phyloP scores from a whole-genome alignment of 2,888 invertebrate genomes.

The Papilio demoleus region DNA sequence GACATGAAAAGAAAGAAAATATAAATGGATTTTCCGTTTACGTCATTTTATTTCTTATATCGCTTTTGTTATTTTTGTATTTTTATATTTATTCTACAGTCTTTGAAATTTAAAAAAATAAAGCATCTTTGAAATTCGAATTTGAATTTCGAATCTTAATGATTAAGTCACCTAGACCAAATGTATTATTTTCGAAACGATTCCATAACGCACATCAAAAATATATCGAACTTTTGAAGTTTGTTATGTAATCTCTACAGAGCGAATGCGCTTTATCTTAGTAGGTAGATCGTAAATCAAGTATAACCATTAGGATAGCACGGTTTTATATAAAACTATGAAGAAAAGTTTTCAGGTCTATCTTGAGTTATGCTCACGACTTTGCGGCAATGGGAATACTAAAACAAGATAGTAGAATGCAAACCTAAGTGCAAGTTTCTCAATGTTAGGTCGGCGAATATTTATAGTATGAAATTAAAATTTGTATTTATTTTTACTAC shows the following conservation, averaged over 20 bases:
- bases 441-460: conserved; percentile 1
- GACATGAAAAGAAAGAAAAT: conserved; percentile 3
- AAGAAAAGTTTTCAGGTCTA: conserved; percentile 26
- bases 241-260: no score
- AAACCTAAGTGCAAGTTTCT: conserved; percentile 16
- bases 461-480: no score
- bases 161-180: no score
- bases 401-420: conserved; percentile 24
- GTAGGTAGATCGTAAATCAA: not conserved
- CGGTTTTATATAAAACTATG: conserved; percentile 25
- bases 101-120: no score
- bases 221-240: no score
- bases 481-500: no score
- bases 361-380: conserved; percentile 36
- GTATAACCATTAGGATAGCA: conserved; percentile 14
- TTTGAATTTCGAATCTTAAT: no score
- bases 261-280: no score
- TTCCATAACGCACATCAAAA: no score
- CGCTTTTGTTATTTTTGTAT: not conserved
- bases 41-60: conserved; percentile 19
- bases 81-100: not conserved
- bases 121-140: no score
- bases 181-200: no score
- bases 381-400: conserved; percentile 11
- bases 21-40: conserved; percentile 2